Percentiles rank a stretch among this genome's conserved stretches.
These are phyloP conservation scores for Hippolais icterina DNA, from an alignment of 2,113 vertebrate species.

Conservation along the genomic window DNA sequence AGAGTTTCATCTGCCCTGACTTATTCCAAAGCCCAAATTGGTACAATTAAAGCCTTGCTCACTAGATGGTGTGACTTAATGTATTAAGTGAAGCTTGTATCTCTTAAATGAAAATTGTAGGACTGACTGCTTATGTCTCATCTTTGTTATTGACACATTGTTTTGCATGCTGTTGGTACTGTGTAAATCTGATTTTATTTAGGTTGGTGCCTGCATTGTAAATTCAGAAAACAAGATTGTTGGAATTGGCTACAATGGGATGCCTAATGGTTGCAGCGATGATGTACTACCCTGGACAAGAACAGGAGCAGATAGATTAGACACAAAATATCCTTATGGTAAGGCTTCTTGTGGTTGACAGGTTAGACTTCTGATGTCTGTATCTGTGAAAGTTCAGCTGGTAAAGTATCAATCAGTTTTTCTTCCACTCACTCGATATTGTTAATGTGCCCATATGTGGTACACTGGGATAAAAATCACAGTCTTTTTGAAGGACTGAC, in stretches of 20 bases:
- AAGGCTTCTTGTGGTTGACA: conserved; percentile 22
- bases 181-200: conserved; percentile 1
- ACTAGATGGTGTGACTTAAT: not conserved
- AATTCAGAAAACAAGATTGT: conserved; percentile 97
- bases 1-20: not conserved
- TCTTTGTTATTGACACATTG: not conserved
- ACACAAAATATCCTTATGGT: conserved; percentile 91
- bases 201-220: conserved; percentile 98
- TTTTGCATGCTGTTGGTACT: not conserved
- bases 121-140: not conserved
- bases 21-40: not conserved
- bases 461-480: not conserved
- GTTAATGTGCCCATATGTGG: not conserved
- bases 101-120: not conserved
- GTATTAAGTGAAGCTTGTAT: not conserved
- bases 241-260: conserved; percentile 96
- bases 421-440: not conserved
- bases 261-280: conserved; percentile 90
- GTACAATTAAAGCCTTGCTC: not conserved
- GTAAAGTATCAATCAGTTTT: not conserved
- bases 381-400: not conserved
- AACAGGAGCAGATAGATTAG: conserved; percentile 73
- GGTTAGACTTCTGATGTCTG: not conserved
- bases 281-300: conserved; percentile 81
- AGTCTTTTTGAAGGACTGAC: not conserved